Evolutionary conservation across 2,113 vertebrate species (phyloP).

Genomic region (Etheostoma spectabile): DNA sequence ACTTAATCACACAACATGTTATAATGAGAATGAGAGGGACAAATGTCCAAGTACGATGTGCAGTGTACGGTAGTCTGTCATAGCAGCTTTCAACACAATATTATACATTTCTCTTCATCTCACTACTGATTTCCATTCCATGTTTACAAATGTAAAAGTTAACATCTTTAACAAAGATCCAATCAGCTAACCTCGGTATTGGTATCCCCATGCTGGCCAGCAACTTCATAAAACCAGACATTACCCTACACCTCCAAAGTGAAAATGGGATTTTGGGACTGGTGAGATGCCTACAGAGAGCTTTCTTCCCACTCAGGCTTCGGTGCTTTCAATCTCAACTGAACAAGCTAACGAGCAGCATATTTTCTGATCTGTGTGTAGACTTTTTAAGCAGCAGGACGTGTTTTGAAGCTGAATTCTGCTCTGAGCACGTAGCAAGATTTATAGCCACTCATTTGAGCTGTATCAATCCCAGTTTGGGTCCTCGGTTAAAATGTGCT

Average conservation of each 20-base stretch:
- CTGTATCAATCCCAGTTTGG: conserved; percentile 16
- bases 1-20: not conserved
- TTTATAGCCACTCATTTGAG: conserved; percentile 38
- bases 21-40: not conserved
- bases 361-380: not conserved
- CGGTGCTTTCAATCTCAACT: conserved; percentile 23
- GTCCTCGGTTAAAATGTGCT: conserved; percentile 47
- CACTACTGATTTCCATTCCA: not conserved
- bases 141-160: not conserved
- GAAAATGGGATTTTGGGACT: conserved; percentile 98
- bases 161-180: conserved; percentile 60
- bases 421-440: conserved; percentile 12
- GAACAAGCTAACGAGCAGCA: conserved; percentile 26
- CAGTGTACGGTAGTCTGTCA: not conserved
- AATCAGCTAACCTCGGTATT: conserved; percentile 95
- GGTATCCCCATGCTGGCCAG: conserved; percentile 98
- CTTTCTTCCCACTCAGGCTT: conserved; percentile 8
- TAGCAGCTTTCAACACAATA: not conserved
- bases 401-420: conserved; percentile 10
- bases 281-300: conserved; percentile 85
- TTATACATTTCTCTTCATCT: not conserved
- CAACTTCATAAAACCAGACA: conserved; percentile 95
- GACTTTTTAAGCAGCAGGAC: conserved; percentile 5
- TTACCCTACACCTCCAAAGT: conserved; percentile 96
- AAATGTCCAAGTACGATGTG: not conserved